Evolutionary conservation across 2,113 vertebrate genomes (phyloP).

Genomic region (Empidonax alnorum): DNA sequence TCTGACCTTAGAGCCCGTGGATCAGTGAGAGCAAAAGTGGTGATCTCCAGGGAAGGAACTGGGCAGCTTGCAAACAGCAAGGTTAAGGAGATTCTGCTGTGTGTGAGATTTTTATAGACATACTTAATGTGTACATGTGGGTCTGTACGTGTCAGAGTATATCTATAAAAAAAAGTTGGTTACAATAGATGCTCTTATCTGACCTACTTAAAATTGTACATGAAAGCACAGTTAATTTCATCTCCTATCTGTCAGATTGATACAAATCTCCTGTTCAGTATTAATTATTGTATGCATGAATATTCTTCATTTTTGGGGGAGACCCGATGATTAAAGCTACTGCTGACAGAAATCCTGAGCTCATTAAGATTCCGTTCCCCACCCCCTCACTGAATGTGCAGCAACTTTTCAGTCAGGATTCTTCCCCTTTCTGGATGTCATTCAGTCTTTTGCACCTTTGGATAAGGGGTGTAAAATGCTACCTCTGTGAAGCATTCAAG

Average conservation of each 20-base stretch:
- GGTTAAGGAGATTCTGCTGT: constrained; percentile 28
- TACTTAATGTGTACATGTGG: not conserved
- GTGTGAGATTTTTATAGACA: constrained; percentile 20
- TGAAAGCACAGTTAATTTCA: constrained; percentile 74
- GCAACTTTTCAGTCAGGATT: not conserved
- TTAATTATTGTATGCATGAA: constrained; percentile 71
- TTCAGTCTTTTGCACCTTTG: not conserved
- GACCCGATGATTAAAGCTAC: constrained; percentile 44
- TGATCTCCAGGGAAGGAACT: not conserved
- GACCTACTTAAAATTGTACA: constrained; percentile 73
- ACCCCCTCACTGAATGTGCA: not conserved
- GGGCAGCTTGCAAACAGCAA: not conserved
- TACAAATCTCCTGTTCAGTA: constrained; percentile 72
- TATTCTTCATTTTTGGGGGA: constrained; percentile 44
- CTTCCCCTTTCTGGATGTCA: not conserved
- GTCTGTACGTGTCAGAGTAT: constrained; percentile 18
- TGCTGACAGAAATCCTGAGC: constrained; percentile 10
- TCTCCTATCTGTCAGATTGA: constrained; percentile 73
- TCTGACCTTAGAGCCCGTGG: not conserved
- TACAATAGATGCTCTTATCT: constrained; percentile 73
- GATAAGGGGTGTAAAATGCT: not conserved
- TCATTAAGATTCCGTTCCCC: constrained; percentile 29
- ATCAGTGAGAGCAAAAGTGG: not conserved
- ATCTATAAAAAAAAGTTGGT: constrained; percentile 68
- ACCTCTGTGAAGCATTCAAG: not conserved